Conservation (phyloP, 2,888 invertebrate species). For the Leptodirus hochenwartii region DNA sequence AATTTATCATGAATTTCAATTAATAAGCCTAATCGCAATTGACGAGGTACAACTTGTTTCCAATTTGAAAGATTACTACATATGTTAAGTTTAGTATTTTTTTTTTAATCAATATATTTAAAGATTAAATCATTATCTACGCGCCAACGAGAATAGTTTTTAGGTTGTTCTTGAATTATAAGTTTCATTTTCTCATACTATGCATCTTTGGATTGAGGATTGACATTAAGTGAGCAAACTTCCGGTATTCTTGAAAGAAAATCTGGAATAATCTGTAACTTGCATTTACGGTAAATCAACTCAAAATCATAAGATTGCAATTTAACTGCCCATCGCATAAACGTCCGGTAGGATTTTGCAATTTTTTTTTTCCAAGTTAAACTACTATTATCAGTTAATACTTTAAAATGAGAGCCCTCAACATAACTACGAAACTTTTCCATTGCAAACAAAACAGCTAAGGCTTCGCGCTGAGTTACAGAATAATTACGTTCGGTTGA, state of each 20-base stretch:
- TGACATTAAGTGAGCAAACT: constrained; percentile 8
- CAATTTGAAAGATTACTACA: too few relatives aligned
- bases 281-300: constrained; percentile 7
- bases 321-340: constrained; percentile 9
- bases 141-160: too few relatives aligned
- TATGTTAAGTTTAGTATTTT: too few relatives aligned
- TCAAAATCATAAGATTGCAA: constrained; percentile 9
- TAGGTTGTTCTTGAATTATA: too few relatives aligned
- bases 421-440: constrained; percentile 12
- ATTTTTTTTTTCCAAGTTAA: constrained; percentile 10
- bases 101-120: too few relatives aligned
- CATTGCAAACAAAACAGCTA: constrained; percentile 12
- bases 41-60: too few relatives aligned
- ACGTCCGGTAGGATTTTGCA: constrained; percentile 9
- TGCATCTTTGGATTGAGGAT: too few relatives aligned
- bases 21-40: too few relatives aligned
- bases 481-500: constrained; percentile 9
- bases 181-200: too few relatives aligned
- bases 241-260: constrained; percentile 5
- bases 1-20: too few relatives aligned
- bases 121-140: too few relatives aligned
- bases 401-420: constrained; percentile 11
- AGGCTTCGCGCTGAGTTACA: constrained; percentile 11
- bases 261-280: constrained; percentile 4
- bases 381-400: constrained; percentile 11